These are phyloP conservation scores for Rafetus swinhoei DNA, from an alignment of 2,113 vertebrate species.

Conservation along the genomic window DNA sequence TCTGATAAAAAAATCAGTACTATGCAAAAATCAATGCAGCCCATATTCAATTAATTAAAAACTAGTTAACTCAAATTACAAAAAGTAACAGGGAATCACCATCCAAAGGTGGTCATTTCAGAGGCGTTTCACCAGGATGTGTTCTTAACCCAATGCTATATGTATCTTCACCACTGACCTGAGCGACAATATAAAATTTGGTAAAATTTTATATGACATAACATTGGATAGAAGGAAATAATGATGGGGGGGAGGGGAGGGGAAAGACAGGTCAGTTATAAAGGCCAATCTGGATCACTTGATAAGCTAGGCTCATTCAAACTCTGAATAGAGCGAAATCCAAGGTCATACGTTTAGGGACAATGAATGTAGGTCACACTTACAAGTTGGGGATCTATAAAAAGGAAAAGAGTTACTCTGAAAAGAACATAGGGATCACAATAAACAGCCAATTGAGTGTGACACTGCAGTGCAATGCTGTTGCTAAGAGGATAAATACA, in stretches of 20 bases:
- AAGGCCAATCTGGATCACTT: neutral
- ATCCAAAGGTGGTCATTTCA: neutral
- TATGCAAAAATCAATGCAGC: slow-evolving; percentile 44
- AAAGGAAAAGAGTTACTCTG: neutral
- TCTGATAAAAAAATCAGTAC: slow-evolving; percentile 13
- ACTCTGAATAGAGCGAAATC: neutral
- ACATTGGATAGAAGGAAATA: neutral
- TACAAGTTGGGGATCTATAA: neutral
- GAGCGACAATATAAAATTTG: slow-evolving; percentile 17
- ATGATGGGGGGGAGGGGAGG: neutral
- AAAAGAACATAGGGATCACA: neutral
- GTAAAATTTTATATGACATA: neutral
- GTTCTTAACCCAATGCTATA: slow-evolving; percentile 33
- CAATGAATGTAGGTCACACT: neutral
- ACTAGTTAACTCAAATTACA: slow-evolving; percentile 22
- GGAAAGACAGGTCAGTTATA: neutral
- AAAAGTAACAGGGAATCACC: slow-evolving; percentile 26
- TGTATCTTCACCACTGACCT: neutral
- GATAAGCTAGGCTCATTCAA: neutral
- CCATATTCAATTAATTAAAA: slow-evolving; percentile 6
- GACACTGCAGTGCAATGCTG: neutral
- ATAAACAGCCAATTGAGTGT: neutral
- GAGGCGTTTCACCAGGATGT: slow-evolving; percentile 8
- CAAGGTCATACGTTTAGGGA: neutral
- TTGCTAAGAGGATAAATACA: neutral